These are phyloP conservation scores for Euthynnus affinis DNA, from an alignment of 2,797 vertebrate species.

Conservation along the genomic window DNA sequence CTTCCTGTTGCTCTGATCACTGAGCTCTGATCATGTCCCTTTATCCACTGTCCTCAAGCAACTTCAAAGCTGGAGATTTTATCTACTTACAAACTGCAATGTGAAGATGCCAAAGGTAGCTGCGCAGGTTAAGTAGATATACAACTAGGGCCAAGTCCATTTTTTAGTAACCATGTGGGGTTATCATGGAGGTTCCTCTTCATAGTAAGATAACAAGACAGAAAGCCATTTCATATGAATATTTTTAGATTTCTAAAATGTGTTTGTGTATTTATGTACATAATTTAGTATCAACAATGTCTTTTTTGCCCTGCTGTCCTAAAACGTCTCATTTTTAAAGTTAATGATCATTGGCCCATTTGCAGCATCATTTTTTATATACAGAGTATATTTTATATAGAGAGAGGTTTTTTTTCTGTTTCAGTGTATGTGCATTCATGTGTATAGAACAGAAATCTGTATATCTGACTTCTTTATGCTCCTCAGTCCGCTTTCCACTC, in stretches of 20 bases:
- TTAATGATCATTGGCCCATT: too few species aligned
- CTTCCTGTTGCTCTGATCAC: conserved; percentile 42
- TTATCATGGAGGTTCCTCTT: not conserved
- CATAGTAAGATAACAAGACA: not conserved
- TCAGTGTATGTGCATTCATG: too few species aligned
- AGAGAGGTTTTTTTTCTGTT: too few species aligned
- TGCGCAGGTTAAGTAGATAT: not conserved
- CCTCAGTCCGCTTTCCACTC: not conserved
- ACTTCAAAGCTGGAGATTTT: conserved; percentile 41
- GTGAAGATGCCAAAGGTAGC: conserved; percentile 19
- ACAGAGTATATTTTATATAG: too few species aligned
- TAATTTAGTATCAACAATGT: too few species aligned
- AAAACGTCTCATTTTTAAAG: too few species aligned
- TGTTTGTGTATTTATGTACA: not conserved
- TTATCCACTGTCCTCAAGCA: conserved; percentile 23
- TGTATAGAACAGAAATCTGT: too few species aligned
- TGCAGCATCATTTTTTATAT: too few species aligned
- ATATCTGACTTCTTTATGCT: too few species aligned
- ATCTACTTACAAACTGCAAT: conserved; percentile 10
- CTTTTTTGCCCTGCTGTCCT: too few species aligned
- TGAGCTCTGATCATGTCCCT: conserved; percentile 40
- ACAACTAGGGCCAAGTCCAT: not conserved
- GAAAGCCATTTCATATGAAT: not conserved
- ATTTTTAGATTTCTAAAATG: not conserved
- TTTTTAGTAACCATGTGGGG: not conserved